Conservation (phyloP, 2,888 invertebrate species). For the Hirtodrosophila confusa region DNA sequence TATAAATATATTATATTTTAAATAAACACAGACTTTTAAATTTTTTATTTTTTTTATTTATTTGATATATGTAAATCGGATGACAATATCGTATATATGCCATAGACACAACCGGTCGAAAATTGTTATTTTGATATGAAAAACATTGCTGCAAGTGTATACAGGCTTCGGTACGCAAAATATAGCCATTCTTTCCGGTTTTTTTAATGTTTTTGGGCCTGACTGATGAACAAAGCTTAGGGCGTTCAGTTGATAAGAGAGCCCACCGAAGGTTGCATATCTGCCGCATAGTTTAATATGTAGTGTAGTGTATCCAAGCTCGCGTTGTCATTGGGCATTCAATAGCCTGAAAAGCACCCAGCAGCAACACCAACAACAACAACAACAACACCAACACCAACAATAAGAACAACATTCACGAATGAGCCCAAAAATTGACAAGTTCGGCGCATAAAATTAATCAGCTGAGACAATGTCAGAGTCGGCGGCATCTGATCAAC, state of each 20-base stretch:
- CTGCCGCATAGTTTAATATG: slow-evolving; percentile 2
- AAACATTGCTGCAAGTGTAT: too few species aligned
- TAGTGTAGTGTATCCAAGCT: slow-evolving; percentile 14
- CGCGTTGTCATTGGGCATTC: slow-evolving; percentile 33
- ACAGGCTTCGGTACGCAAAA: too few species aligned
- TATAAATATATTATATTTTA: too few species aligned
- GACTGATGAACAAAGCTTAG: not conserved
- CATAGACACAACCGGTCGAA: too few species aligned
- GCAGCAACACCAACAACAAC: not conserved
- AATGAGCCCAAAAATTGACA: slow-evolving; percentile 36
- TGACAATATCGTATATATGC: too few species aligned
- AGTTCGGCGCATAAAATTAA: slow-evolving; percentile 55
- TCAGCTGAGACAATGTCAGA: slow-evolving; percentile 35
- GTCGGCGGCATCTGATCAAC: slow-evolving; percentile 55
- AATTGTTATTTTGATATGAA: too few species aligned
- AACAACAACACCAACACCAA: not conserved
- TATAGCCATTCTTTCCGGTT: not conserved
- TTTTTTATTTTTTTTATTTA: too few species aligned
- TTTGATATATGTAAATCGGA: too few species aligned
- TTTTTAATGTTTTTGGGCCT: not conserved
- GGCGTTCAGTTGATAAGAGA: slow-evolving; percentile 53
- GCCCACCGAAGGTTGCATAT: slow-evolving; percentile 36
- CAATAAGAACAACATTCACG: not conserved
- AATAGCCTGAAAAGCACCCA: slow-evolving; percentile 13
- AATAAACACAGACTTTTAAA: too few species aligned